phyloP scores from a whole-genome alignment of 37 sponge, comb jelly and placozoan species.

The Chondrilla cf. caribensis region DNA sequence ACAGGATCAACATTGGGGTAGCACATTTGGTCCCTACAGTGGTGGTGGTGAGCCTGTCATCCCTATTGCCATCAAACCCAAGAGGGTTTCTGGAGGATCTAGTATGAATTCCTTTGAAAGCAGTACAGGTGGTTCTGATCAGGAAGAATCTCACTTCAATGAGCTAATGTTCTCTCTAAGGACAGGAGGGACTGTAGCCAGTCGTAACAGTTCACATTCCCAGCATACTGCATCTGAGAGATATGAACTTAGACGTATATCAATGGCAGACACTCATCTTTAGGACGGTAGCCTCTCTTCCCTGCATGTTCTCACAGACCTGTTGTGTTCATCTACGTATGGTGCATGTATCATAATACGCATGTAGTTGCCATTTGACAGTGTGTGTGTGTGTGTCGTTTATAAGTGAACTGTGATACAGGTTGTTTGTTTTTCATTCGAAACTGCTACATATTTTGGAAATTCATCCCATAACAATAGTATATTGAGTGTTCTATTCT shows the following conservation, averaged over 20 bases:
- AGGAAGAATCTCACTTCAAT: slow-evolving; percentile 60
- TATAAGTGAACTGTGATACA: no score
- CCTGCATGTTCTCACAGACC: no score
- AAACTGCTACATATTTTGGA: no score
- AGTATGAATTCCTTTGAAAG: slow-evolving; percentile 13
- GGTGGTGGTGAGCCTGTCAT: neutral
- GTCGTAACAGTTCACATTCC: neutral
- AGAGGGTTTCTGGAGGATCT: neutral
- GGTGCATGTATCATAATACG: no score
- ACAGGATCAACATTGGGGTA: neutral
- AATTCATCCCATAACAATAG: no score
- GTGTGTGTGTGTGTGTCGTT: no score
- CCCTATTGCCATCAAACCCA: slow-evolving; percentile 25
- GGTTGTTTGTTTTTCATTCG: no score
- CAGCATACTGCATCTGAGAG: slow-evolving; percentile 51
- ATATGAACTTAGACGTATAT: slow-evolving; percentile 66
- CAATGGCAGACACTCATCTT: slow-evolving; percentile 84
- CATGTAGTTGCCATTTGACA: no score
- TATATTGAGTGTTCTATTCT: no score
- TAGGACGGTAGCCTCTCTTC: neutral
- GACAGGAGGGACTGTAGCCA: slow-evolving; percentile 42
- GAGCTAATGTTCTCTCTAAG: slow-evolving; percentile 72
- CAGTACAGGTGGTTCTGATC: neutral
- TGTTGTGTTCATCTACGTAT: no score
- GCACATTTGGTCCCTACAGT: neutral